Evolutionary conservation across 2,113 vertebrate species (phyloP).

Genomic region (Zosterops lateralis): DNA sequence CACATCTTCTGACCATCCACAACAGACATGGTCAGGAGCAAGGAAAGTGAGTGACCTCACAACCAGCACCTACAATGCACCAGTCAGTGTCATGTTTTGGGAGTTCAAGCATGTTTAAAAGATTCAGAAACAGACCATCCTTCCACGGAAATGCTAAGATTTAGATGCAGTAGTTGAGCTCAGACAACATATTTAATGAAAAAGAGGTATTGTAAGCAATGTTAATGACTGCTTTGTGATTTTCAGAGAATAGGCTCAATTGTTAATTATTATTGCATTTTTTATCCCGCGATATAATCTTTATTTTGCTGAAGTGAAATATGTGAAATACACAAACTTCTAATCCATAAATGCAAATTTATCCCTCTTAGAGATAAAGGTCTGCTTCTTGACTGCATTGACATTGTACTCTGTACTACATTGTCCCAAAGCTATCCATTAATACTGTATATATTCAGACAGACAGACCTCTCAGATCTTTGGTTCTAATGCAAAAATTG

Average conservation of each 20-base stretch:
- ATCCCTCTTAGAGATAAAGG: background rate
- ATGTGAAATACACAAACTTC: background rate
- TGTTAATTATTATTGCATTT: background rate
- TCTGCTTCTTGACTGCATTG: background rate
- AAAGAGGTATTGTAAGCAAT: background rate
- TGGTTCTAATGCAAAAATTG: slow-evolving; percentile 29
- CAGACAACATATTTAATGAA: background rate
- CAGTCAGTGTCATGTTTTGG: background rate
- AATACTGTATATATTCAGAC: background rate
- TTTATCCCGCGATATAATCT: background rate
- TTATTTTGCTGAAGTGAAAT: background rate
- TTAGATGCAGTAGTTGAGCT: background rate
- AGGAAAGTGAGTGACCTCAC: background rate
- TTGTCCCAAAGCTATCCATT: background rate
- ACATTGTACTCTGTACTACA: background rate
- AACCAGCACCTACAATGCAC: background rate
- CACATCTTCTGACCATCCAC: background rate
- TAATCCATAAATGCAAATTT: background rate
- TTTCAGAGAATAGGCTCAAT: background rate
- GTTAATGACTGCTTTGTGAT: background rate
- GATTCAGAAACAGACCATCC: background rate
- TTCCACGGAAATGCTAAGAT: background rate
- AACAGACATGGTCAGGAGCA: background rate
- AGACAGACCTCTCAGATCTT: background rate
- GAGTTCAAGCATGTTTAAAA: background rate